phyloP scores from a whole-genome alignment of 1,140 invertebrate genomes.

The Drosophila micromelanica region DNA sequence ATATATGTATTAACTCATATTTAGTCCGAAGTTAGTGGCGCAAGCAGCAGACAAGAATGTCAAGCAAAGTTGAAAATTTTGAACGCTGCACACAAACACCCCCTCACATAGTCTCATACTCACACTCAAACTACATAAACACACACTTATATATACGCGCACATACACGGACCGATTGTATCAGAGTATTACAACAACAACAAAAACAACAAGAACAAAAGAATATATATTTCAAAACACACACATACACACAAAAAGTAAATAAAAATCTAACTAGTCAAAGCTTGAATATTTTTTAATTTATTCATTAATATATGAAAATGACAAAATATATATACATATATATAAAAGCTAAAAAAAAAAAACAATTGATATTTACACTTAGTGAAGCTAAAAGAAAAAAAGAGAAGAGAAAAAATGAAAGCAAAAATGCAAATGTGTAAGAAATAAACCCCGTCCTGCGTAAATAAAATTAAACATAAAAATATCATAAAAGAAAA shows the following conservation, averaged over 20 bases:
- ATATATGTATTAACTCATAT: constrained; percentile 11
- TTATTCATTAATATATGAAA: constrained; percentile 73
- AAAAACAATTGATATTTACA: constrained; percentile 81
- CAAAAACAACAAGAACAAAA: constrained; percentile 1
- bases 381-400: constrained; percentile 76
- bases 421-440: constrained; percentile 76
- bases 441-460: constrained; percentile 84
- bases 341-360: constrained; percentile 40
- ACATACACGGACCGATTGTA: not conserved
- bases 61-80: not conserved
- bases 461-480: constrained; percentile 84
- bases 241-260: constrained; percentile 48
- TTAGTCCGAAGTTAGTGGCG: constrained; percentile 1
- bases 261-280: constrained; percentile 77
- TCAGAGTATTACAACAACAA: constrained; percentile 40
- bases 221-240: constrained; percentile 61
- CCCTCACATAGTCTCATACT: not conserved
- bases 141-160: constrained; percentile 23
- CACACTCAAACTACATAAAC: constrained; percentile 2
- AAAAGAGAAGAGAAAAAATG: constrained; percentile 50
- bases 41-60: not conserved
- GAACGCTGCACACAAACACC: not conserved
- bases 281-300: constrained; percentile 83
- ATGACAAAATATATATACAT: constrained; percentile 60
- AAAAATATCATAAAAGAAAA: constrained; percentile 76